Evolutionary conservation across 2,888 invertebrate species (phyloP).

Genomic region (Euplagia quadripunctaria): DNA sequence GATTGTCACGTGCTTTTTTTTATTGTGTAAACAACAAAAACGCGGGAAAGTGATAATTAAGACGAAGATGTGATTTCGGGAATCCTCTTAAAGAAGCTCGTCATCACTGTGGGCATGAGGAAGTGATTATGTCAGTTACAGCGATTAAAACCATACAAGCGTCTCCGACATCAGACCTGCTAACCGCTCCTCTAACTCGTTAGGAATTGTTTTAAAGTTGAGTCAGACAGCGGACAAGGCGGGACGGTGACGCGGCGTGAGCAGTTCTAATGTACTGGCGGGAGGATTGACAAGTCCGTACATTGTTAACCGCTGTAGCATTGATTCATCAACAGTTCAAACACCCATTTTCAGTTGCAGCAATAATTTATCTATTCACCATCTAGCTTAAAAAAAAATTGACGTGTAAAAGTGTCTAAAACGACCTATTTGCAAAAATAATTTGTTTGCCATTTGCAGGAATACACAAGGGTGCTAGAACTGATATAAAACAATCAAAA

Average conservation of each 20-base stretch:
- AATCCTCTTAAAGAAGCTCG: neutral
- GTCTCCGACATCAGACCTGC: neutral
- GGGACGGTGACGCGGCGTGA: too few species aligned
- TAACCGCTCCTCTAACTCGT: neutral
- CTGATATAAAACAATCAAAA: neutral
- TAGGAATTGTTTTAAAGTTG: neutral
- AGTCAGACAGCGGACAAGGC: too few species aligned
- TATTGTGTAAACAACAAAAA: too few species aligned
- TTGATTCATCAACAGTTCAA: neutral
- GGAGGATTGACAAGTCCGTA: neutral
- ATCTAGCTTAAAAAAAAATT: neutral
- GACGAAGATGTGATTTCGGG: neutral
- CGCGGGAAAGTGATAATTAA: too few species aligned
- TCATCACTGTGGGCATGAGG: neutral
- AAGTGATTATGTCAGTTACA: neutral
- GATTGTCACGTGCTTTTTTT: too few species aligned
- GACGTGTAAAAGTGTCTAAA: neutral
- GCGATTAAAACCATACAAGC: neutral
- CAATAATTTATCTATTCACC: too few species aligned
- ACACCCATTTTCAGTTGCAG: neutral
- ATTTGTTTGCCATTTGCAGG: neutral
- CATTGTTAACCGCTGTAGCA: neutral
- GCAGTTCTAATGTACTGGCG: too few species aligned
- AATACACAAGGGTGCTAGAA: neutral
- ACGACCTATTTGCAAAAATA: too few species aligned